phyloP scores from a whole-genome alignment of 2,113 vertebrate genomes.

The Corapipo altera region DNA sequence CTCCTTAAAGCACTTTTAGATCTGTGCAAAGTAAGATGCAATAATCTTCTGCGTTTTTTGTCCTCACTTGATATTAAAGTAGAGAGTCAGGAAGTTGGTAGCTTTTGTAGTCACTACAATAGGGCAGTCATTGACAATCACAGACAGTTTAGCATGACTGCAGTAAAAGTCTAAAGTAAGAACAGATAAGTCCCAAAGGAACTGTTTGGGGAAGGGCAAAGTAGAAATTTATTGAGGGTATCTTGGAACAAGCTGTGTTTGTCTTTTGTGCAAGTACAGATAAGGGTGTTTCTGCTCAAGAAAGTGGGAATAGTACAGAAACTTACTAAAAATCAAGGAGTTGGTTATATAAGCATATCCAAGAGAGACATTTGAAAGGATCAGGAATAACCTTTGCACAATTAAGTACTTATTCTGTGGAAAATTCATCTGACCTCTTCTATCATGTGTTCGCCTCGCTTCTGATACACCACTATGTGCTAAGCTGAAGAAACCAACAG shows the following conservation, averaged over 20 bases:
- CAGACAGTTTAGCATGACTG: neutral
- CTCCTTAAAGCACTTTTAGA: constrained; percentile 43
- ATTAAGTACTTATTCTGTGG: neutral
- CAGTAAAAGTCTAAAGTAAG: constrained; percentile 12
- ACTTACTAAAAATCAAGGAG: neutral
- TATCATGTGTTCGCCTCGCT: neutral
- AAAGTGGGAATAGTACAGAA: neutral
- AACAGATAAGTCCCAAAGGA: constrained; percentile 6
- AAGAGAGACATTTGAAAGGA: neutral
- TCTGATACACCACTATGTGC: neutral
- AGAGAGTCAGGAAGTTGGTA: constrained; percentile 4
- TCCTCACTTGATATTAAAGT: constrained; percentile 4
- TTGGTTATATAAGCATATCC: neutral
- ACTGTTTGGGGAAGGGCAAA: constrained; percentile 5
- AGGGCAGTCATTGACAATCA: neutral
- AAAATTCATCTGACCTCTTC: neutral
- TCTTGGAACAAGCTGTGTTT: neutral
- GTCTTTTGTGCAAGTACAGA: neutral
- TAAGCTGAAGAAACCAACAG: neutral
- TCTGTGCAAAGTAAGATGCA: constrained; percentile 13
- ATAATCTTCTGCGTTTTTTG: neutral
- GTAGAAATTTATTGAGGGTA: neutral
- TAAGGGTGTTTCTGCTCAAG: neutral
- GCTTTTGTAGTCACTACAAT: constrained; percentile 34
- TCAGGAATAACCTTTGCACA: neutral